phyloP scores from a whole-genome alignment of 2,797 vertebrate genomes.

The Phoebastria nigripes region DNA sequence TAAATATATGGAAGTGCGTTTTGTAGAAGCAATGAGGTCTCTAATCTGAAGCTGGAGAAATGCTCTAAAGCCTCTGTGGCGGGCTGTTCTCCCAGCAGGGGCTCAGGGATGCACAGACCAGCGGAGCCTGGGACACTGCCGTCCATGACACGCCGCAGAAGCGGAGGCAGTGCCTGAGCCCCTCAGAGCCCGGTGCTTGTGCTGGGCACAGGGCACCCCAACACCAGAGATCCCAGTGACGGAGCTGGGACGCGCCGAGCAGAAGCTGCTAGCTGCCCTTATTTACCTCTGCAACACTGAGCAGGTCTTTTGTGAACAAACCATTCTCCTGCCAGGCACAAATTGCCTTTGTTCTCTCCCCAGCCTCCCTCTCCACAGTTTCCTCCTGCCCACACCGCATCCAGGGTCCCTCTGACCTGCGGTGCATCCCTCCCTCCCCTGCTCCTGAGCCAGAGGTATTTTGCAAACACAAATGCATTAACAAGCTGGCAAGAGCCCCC shows the following conservation, averaged over 20 bases:
- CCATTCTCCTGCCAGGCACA: background rate
- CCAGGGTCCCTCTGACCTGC: background rate
- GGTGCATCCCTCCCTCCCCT: background rate
- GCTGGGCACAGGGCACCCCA: background rate
- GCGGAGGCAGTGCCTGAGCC: accelerated
- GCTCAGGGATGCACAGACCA: accelerated
- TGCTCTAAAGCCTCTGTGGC: background rate
- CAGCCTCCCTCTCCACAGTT: background rate
- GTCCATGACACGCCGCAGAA: accelerated
- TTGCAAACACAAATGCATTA: constrained; percentile 70
- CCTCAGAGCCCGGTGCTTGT: accelerated
- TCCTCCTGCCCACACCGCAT: background rate
- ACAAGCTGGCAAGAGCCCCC: constrained; percentile 54
- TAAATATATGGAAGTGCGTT: background rate
- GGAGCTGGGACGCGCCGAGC: accelerated
- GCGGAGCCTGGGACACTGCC: accelerated
- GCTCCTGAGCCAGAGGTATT: constrained; percentile 49
- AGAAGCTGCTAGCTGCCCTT: background rate
- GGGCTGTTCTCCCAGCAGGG: background rate
- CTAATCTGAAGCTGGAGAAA: background rate
- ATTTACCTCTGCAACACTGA: background rate
- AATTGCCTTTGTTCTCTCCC: background rate
- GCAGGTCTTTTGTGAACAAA: background rate
- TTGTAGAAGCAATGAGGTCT: background rate
- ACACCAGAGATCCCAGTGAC: accelerated